Evolutionary conservation across 2,113 vertebrate species (phyloP), one percentile per base, ranked within the genome.

Genomic region (Hippocampus abdominalis): DNA sequence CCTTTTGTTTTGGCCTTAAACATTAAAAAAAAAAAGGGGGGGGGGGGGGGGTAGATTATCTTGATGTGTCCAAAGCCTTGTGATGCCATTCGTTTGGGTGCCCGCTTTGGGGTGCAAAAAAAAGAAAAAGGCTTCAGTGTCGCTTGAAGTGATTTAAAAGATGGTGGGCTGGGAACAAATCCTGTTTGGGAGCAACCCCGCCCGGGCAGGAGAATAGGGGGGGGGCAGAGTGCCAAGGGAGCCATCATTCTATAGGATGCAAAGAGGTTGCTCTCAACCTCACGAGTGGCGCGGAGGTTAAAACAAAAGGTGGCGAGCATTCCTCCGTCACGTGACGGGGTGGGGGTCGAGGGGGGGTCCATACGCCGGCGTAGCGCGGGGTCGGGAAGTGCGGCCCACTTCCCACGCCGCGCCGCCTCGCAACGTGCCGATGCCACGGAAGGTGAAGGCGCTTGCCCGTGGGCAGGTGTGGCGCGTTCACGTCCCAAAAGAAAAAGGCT

Each of bases 91-190:
- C 90, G 81, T 78, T 60, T 88, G 88, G 80, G 84, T 86, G 86
- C 81, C 87, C 75, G 72, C 84, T 83, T 80, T 68, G 80, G 71
- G 39, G 7, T 15, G 40, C 51, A 53, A 25, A 27, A 32, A 32
- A 60, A 49, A 44, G 42, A 89, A 86, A 85, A 85, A 81, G 68
- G 79, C 79, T 88, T 88, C 83, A 84, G 85, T 70, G 74, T 80
- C 54, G 78, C 84, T 87, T 90, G 79, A 88, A 91, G 86, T 91
- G 87, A 90, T 91, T 90, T 88, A 88, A 89, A 86, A 85, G 80
- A 84, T 84, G 77, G 74, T 4, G 56, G 8, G 82, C 4, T 12
- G 56, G 59, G 44, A 46, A 73, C 85, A 90, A 89, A 89, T 90
- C 84, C 85, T 83, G 81, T 87, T 86, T 81, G 78, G 71, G 77